Evolutionary conservation across 2,797 vertebrate genomes (phyloP).

Genomic region (Melanogrammus aeglefinus): DNA sequence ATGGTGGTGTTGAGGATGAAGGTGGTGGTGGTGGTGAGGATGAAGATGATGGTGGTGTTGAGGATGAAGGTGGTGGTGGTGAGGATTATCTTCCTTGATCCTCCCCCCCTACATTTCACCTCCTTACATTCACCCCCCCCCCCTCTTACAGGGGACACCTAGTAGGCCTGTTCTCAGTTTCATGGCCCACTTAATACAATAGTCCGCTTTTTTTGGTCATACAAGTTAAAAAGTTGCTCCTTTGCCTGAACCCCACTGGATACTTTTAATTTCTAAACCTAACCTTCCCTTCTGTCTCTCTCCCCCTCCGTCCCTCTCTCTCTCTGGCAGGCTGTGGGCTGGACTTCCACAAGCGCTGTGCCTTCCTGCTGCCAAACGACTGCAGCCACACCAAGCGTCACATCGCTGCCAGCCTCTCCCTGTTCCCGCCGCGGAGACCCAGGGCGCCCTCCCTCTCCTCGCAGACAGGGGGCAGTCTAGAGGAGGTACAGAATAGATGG

Average conservation of each 20-base stretch:
- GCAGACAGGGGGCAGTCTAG: constrained; percentile 70
- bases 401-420: constrained; percentile 74
- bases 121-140: constrained; percentile 8
- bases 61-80: too few relatives aligned
- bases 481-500: constrained; percentile 55
- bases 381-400: constrained; percentile 79
- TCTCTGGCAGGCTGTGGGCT: constrained; percentile 79
- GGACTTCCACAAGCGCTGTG: constrained; percentile 89
- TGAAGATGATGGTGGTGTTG: too few relatives aligned
- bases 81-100: too few relatives aligned
- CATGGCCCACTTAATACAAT: too few relatives aligned
- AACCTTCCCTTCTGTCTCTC: not conserved
- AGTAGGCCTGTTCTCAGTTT: too few relatives aligned
- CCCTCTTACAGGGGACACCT: not conserved
- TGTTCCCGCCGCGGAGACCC: constrained; percentile 65
- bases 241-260: too few relatives aligned
- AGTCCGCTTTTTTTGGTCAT: too few relatives aligned
- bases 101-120: too few relatives aligned
- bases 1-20: too few relatives aligned
- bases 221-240: too few relatives aligned
- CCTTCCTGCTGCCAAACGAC: constrained; percentile 78
- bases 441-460: constrained; percentile 58
- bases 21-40: too few relatives aligned
- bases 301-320: not conserved
- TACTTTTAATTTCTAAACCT: too few relatives aligned